Evolutionary conservation across 64 coral and sea anemone genomes (phyloP).

Genomic region (Anthopleura sola): DNA sequence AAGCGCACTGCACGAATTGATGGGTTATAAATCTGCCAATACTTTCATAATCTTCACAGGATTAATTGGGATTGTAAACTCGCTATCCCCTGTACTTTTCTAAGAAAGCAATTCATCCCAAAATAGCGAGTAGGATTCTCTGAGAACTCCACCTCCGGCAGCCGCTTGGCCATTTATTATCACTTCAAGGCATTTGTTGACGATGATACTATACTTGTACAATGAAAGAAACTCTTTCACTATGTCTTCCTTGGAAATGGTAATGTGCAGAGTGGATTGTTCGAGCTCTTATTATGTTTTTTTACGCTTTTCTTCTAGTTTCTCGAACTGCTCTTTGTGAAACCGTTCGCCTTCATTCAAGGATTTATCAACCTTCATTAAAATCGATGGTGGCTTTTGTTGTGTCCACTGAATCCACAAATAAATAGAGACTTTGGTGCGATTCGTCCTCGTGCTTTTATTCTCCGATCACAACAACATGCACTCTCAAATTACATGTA

Average conservation of each 20-base stretch:
- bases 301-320: not conserved
- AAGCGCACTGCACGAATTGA: constrained; percentile 5
- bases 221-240: too few relatives aligned
- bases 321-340: not conserved
- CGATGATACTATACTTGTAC: too few relatives aligned
- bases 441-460: too few relatives aligned
- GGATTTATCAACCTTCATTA: not conserved
- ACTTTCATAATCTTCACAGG: constrained; percentile 13
- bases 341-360: not conserved
- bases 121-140: not conserved
- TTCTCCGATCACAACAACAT: too few relatives aligned
- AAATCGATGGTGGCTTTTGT: not conserved
- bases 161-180: too few relatives aligned
- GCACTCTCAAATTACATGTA: too few relatives aligned
- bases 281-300: too few relatives aligned
- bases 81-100: constrained; percentile 26
- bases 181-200: too few relatives aligned
- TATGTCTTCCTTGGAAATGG: too few relatives aligned
- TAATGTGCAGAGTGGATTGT: too few relatives aligned
- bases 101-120: constrained; percentile 28
- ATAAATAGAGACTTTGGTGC: too few relatives aligned
- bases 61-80: not conserved
- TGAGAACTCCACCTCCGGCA: too few relatives aligned
- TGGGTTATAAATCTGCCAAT: constrained; percentile 19
- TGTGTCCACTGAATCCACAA: not conserved